phyloP scores from a whole-genome alignment of 2,113 vertebrate genomes.

The Python bivittatus region DNA sequence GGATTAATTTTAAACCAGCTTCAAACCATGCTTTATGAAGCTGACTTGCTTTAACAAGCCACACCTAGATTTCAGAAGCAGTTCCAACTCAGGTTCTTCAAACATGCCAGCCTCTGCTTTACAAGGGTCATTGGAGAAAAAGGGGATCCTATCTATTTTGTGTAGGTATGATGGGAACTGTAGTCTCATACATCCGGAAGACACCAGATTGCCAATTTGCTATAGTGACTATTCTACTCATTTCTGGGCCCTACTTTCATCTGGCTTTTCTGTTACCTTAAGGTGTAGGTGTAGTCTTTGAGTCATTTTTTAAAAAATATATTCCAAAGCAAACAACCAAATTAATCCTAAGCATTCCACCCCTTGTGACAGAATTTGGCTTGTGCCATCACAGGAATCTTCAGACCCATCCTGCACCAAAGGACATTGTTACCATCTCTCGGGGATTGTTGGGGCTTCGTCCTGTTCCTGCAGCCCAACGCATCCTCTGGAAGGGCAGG shows the following conservation, averaged over 20 bases:
- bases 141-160: too few relatives aligned
- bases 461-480: conserved; percentile 81
- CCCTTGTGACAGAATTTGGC: not conserved
- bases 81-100: too few relatives aligned
- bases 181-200: not conserved
- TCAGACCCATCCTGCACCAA: fast-evolving
- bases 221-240: not conserved
- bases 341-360: not conserved
- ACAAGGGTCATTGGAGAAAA: too few relatives aligned
- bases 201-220: not conserved
- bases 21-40: not conserved
- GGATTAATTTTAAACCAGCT: not conserved
- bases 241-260: not conserved
- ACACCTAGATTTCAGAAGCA: too few relatives aligned
- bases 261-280: not conserved
- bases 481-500: conserved; percentile 85
- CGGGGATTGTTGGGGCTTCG: conserved; percentile 91
- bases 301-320: not conserved
- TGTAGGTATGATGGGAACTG: too few relatives aligned
- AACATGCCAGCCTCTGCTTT: too few relatives aligned
- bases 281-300: not conserved
- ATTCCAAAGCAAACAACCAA: not conserved
- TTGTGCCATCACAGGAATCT: not conserved
- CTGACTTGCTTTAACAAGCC: not conserved
- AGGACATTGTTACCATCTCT: conserved; percentile 67